Base-by-base conservation (phyloP, 2,888 invertebrate genomes). In the Torymus texanus region DNA sequence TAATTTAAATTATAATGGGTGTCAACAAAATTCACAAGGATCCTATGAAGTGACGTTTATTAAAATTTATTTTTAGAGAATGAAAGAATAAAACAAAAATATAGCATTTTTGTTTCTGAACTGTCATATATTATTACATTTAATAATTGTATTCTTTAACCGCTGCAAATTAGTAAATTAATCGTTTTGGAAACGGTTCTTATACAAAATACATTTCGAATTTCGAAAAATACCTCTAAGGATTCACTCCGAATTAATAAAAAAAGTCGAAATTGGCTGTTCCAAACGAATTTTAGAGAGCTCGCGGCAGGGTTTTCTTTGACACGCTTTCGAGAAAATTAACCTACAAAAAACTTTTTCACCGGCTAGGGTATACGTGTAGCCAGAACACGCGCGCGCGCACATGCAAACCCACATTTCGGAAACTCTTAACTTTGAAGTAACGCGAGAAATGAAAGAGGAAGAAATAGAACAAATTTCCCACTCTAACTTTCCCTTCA, bases 391-490 rank as follows among this genome's bases (percentile, higher is more conserved):
- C 41, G 41, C 41, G 41, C 41, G 41, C 8, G 29, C 3, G 29
- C 13, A 13, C 13, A 41, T n/a, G 51, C 51, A 50, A 59, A 71
- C 53, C 29, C 24, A 72, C 62, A 72, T 62, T 72, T 72, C 62
- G 13, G 12, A 12, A 72, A 72, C 61, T 72, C 61, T 61, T 51
- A 61, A 71, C 71, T 59, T 53, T 62, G n/a, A 62, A 62, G 62
- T 72, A 72, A 53, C 53, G 29, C 10, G 62, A 62, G n/a, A 29
- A 18, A 51, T 11, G 71, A 51, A 24, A 29, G 53, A 59, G 8
- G 29, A 3, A 29, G 29, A 41, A 8, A 41, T 5, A 41, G 41
- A 41, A 41, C 41, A 8, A 55, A 62, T 53, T 62, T 71, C 53
- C 16, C 14, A 12, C 51, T 53, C 53, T 50, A 12, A 29, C 29